Evolutionary conservation across 1,140 invertebrate species (phyloP), one percentile per base, ranked within the genome.

Genomic region (Mycetomoellerius zeteki): DNA sequence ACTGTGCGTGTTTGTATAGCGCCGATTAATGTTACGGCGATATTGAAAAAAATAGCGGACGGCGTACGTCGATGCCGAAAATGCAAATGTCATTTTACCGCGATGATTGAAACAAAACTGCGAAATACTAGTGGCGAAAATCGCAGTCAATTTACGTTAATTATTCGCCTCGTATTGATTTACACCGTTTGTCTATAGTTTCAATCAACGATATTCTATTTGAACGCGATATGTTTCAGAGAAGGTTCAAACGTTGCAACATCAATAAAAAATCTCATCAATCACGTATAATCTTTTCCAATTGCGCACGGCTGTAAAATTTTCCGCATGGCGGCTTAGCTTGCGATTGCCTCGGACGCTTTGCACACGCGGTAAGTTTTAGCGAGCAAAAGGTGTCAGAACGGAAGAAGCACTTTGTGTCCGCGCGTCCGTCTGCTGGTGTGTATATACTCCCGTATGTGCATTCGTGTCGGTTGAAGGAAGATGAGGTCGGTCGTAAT

Each of bases 401-500:
- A 78, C 33, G 47, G 47, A 84, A 77, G 75, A 33, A 73, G 27
- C 56, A 78, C 33, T 50, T 72, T 87, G 75, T 78, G 77, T 84
- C 37, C 58, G 64, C 27, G 30, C 54, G 54, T 30, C 64, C 33
- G n/a, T 43, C 12, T 43, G 54, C 33, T 37, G 16, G 73, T 33
- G 33, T 47, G 16, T 69, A 47, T 69, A 47, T 19, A 6, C 12
- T 33, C n/a, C 2, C 0, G 52, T 27, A n/a, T 6, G 65, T 47
- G 60, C 27, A 37, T 52, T n/a, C 47, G 43, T 30, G 58, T 7
- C 16, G 19, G 73, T 30, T 60, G n/a, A 47, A 72, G 60, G 86
- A 54, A 14, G 56, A 30, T 67, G 67, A 71, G 80, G 12, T 21
- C 71, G 73, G 72, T 85, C 85, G 78, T 91, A 90, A 92, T 91